Percentiles rank a stretch among this genome's conserved stretches.
These are phyloP conservation scores for Aegithalos caudatus DNA, from an alignment of 2,113 vertebrate genomes.

Conservation along the genomic window DNA sequence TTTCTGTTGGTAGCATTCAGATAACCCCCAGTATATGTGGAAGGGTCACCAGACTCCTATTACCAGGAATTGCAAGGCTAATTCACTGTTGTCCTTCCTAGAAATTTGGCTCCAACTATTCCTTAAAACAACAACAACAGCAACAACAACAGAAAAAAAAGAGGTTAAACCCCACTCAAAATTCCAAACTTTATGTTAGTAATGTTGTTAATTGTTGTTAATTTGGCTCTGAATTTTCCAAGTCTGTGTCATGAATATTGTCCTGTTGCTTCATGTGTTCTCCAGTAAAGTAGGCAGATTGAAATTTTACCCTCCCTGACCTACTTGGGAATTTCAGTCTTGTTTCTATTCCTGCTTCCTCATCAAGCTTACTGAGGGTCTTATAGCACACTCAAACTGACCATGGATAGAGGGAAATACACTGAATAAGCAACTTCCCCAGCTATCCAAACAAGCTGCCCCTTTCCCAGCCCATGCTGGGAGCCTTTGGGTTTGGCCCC, in stretches of 20 bases:
- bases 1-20: slow-evolving; percentile 17
- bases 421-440: neutral
- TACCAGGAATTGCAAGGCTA: neutral
- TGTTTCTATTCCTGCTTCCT: neutral
- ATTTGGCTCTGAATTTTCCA: neutral
- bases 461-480: neutral
- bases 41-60: neutral
- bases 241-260: neutral
- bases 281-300: neutral
- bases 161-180: neutral
- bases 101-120: neutral
- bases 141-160: neutral
- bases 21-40: neutral
- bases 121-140: neutral
- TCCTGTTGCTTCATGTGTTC: neutral
- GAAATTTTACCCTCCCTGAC: neutral
- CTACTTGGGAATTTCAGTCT: neutral
- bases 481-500: neutral
- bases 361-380: neutral
- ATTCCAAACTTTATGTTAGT: neutral
- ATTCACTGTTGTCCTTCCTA: neutral
- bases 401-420: neutral
- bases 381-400: neutral
- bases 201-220: neutral
- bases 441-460: slow-evolving; percentile 3